Evolutionary conservation across 2,888 invertebrate genomes (phyloP).

Genomic region (Bellardia pandia): DNA sequence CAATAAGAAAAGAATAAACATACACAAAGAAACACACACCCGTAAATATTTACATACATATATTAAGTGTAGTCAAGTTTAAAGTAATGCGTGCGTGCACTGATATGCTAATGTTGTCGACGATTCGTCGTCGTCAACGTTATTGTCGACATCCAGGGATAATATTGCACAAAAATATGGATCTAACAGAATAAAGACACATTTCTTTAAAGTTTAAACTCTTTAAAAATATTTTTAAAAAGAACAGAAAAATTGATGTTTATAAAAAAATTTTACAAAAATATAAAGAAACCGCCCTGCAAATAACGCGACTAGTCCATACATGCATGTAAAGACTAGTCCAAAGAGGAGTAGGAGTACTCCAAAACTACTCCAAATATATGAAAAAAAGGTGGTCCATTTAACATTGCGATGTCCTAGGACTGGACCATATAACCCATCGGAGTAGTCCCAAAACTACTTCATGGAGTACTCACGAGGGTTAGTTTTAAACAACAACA

Average conservation of each 20-base stretch:
- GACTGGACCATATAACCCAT: too few relatives aligned
- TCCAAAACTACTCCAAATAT: too few relatives aligned
- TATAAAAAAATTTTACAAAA: background rate
- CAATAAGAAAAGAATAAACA: conserved; percentile 2
- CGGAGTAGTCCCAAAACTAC: too few relatives aligned
- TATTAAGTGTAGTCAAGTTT: conserved; percentile 43
- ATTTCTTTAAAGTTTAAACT: background rate
- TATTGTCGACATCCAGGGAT: conserved; percentile 33
- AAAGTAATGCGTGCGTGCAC: conserved; percentile 71
- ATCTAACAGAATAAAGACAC: background rate
- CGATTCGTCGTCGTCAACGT: conserved; percentile 63
- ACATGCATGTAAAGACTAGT: too few relatives aligned
- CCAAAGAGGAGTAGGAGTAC: too few relatives aligned
- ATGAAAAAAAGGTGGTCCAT: too few relatives aligned
- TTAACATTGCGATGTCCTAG: too few relatives aligned
- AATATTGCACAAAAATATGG: conserved; percentile 22
- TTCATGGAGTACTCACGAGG: too few relatives aligned
- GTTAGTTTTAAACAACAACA: too few relatives aligned
- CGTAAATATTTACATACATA: background rate
- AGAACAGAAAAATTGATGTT: background rate
- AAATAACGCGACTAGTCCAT: too few relatives aligned
- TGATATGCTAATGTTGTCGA: conserved; percentile 69
- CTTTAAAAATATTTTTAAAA: conserved; percentile 3
- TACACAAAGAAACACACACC: background rate
- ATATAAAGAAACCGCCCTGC: conserved; percentile 9